These are phyloP conservation scores for Nipponacmea schrenckii DNA, from an alignment of 2,888 invertebrate species.

Conservation along the genomic window DNA sequence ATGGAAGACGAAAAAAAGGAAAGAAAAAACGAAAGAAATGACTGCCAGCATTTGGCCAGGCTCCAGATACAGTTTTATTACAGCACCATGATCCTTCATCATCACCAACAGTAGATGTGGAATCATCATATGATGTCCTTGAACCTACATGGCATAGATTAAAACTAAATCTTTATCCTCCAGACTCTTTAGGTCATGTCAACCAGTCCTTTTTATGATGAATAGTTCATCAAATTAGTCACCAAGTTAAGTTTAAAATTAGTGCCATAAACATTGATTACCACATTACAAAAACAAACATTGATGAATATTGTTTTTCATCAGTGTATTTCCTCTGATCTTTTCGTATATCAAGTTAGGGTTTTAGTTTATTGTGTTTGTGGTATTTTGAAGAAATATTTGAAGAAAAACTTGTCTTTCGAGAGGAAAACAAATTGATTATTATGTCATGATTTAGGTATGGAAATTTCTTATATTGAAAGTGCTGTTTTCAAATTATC, in stretches of 20 bases:
- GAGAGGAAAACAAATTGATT: conserved; percentile 1
- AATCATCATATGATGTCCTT: conserved; percentile 22
- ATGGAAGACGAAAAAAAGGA: conserved; percentile 47
- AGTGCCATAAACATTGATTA: too few species aligned
- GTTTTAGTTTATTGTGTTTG: not conserved
- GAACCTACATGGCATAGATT: conserved; percentile 17
- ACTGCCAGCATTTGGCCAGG: conserved; percentile 53
- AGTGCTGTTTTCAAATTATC: too few species aligned
- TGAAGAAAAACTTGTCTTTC: not conserved
- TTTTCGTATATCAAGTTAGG: conserved; percentile 2
- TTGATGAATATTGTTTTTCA: too few species aligned
- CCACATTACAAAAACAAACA: too few species aligned
- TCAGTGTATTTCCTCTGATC: not conserved
- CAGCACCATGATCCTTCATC: conserved; percentile 19
- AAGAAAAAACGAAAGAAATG: conserved; percentile 60
- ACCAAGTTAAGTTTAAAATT: too few species aligned
- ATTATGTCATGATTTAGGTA: too few species aligned
- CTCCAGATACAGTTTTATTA: conserved; percentile 50
- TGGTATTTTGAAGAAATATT: not conserved
- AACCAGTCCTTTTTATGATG: conserved; percentile 36
- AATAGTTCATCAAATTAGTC: not conserved
- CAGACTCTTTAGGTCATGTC: conserved; percentile 27
- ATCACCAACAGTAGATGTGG: conserved; percentile 30
- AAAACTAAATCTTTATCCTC: conserved; percentile 11
- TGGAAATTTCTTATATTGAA: too few species aligned